A percentile compares a stretch with the other conserved stretches of the same genome.
Evolutionary conservation across 2,888 invertebrate genomes (phyloP).

Genomic region (Ditylenchus weischeri): DNA sequence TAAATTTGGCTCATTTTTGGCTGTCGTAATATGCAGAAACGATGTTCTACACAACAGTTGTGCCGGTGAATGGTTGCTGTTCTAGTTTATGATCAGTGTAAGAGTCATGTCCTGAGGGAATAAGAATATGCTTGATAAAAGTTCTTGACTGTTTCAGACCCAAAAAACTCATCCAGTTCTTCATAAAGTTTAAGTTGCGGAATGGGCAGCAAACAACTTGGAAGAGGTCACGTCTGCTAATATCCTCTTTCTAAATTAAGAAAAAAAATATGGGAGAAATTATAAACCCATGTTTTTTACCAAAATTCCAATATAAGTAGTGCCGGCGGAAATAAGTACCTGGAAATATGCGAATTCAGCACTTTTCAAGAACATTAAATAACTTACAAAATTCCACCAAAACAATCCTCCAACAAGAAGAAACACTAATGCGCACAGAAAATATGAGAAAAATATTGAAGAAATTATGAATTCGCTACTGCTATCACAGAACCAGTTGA

Average conservation of each 20-base stretch:
- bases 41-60: neutral
- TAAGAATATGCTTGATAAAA: conserved; percentile 31
- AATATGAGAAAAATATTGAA: conserved; percentile 36
- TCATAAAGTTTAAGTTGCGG: conserved; percentile 23
- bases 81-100: neutral
- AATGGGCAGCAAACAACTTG: conserved; percentile 28
- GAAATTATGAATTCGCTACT: conserved; percentile 28
- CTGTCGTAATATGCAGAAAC: no score
- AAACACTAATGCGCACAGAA: conserved; percentile 32
- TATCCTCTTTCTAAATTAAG: neutral
- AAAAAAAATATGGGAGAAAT: neutral
- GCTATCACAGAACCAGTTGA: conserved; percentile 24
- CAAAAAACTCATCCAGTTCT: conserved; percentile 34
- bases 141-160: conserved; percentile 30
- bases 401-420: conserved; percentile 37
- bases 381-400: conserved; percentile 33
- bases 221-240: conserved; percentile 16
- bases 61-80: neutral
- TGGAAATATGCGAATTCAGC: no score
- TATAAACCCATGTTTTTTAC: conserved; percentile 16
- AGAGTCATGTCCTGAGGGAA: conserved; percentile 35
- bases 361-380: no score
- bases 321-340: conserved; percentile 35
- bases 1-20: no score
- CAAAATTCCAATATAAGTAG: conserved; percentile 38